Base-by-base conservation (phyloP, 2,113 vertebrate species). In the Dermatemys mawii region DNA sequence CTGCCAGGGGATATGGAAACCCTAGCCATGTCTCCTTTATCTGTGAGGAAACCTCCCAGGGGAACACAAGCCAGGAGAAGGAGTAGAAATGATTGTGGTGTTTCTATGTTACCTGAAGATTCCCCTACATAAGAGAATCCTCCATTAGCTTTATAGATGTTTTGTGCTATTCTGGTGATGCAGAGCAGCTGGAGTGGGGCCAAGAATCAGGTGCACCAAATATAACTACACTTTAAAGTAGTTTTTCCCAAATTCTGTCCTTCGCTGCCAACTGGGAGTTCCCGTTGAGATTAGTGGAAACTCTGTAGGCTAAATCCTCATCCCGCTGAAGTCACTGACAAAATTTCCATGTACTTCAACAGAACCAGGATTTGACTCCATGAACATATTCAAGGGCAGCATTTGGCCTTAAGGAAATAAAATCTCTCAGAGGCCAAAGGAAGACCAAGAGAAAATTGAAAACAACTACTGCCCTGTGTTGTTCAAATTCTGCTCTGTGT, bases 1-100 rank as follows among this genome's bases (percentile, higher is more conserved):
- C 22, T 38, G 57, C 4, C 67, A 16, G 32, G 0, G 0, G 11
- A 4, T 29, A 73, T 29, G 27, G 26, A 85, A 38, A 87, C 2
- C 51, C 21, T 70, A 19, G 67, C 67, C n/a, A 22, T 41, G 19
- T 22, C n/a, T 17, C n/a, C n/a, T 70, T 70, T 38, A 70, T n/a
- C 35, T 41, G 38, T 70, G 67, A 70, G 67, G 51, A 70, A 41
- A 41, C 22, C 8, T 19, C 67, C 19, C 19, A 41, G 8, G n/a
- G 17, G 35, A n/a, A 24, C 35, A 24, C 41, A n/a, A 38, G n/a
- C n/a, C n/a, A 55, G 41, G 41, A 41, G 76, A 75, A 76, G n/a
- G 3, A 9, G n/a, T 3, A 0, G 16, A 53, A 53, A 53, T 14
- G 19, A 53, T 53, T n/a, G 19, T 5, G 1, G 11, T 75, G 19